Base-by-base conservation (phyloP, 2,797 vertebrate species). In the Gymnocypris eckloni region DNA sequence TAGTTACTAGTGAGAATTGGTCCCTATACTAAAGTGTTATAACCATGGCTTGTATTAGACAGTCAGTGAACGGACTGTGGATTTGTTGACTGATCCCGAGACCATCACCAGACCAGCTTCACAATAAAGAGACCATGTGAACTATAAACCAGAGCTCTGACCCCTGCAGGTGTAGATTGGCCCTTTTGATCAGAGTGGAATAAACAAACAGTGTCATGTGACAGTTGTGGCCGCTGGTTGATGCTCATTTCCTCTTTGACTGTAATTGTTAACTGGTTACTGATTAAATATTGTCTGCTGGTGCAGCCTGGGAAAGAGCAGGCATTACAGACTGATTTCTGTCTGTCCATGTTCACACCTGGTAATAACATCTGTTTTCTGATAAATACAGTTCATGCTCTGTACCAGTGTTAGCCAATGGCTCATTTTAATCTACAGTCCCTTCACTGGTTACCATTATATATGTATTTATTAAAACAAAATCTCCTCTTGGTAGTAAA, bases 241-340 rank as follows among this genome's bases (percentile, higher is more conserved):
- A 87, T 84, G 54, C 77, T 25, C 84, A 37, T 72, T 69, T 69
- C 64, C 16, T 79, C 54, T 78, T 76, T 83, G 52, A 81, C 83
- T 82, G 81, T 79, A 86, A 88, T 86, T 86, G 37, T 86, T 90
- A 79, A 66, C 48, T 88, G 83, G 79, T 84, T 79, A 86, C 87
- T 87, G 84, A 82, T 86, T 78, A 87, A 83, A 88, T 87, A 86
- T 82, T 87, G 76, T 41, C 86, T 70, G 75, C 87, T 87, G 78
- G 79, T 80, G 45, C 66, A 85, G 75, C 79, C 76, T 82, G 3
- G 79, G 83, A 78, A 71, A 82, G 56, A 52, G 18, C 37, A 33
- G 5, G 5, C 6, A 45, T n/a, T 73, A n/a, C 43, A 73, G n/a
- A 9, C 28, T 39, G 16, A 6, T 71, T 71, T 43, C 39, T 71